Conservation (phyloP, 2,113 vertebrate species). For the Serilophus lunatus region DNA sequence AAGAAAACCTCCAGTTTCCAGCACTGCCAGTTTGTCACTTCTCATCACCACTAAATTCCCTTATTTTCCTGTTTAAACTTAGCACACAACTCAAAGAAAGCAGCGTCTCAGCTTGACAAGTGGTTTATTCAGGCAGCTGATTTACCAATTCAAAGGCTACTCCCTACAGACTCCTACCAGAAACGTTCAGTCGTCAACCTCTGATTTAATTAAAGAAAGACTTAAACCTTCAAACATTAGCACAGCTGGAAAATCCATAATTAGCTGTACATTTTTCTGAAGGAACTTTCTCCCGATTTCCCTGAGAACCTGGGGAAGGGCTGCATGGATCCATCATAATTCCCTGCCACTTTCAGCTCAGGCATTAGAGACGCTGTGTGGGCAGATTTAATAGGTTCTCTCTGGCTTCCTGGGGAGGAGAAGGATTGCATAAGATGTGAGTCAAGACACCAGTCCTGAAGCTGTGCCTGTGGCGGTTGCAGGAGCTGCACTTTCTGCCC, state of each 20-base stretch:
- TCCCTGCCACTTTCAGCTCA: constrained; percentile 36
- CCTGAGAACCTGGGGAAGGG: constrained; percentile 40
- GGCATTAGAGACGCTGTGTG: constrained; percentile 57
- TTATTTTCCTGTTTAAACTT: constrained; percentile 22
- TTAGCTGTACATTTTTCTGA: constrained; percentile 45
- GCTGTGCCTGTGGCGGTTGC: background rate
- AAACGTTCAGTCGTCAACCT: constrained; percentile 46
- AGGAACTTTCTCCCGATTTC: constrained; percentile 55
- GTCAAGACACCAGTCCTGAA: background rate
- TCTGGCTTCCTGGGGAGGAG: constrained; percentile 51
- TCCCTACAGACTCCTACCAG: constrained; percentile 57
- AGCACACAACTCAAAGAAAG: background rate
- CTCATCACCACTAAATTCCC: background rate
- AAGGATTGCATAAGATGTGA: constrained; percentile 61
- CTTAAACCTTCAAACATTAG: constrained; percentile 47
- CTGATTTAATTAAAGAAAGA: constrained; percentile 58
- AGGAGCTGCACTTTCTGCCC: background rate
- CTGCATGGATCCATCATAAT: constrained; percentile 12
- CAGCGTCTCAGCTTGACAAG: constrained; percentile 32
- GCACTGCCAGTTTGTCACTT: background rate
- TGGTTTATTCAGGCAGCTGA: constrained; percentile 57
- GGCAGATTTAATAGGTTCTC: constrained; percentile 63
- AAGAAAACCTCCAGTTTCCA: background rate
- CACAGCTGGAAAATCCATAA: constrained; percentile 68
- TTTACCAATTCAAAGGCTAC: constrained; percentile 63